Conservation (phyloP, 2,888 invertebrate species). For the Epirrita christyi region DNA sequence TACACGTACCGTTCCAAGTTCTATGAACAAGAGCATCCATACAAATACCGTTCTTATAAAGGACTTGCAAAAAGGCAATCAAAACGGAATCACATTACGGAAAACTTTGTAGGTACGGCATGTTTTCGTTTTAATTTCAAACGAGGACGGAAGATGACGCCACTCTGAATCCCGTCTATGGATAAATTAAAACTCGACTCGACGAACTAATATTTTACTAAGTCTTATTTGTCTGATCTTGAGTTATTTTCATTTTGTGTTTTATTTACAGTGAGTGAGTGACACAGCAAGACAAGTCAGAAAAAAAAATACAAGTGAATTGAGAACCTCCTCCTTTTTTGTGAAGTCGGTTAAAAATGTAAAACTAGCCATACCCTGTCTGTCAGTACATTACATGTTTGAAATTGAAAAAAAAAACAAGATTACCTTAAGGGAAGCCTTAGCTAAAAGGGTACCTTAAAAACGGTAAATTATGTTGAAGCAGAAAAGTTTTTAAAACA, state of each 20-base stretch:
- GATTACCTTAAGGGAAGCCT: too few relatives aligned
- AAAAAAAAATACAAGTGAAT: too few relatives aligned
- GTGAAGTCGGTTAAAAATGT: too few relatives aligned
- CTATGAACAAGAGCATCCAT: slow-evolving; percentile 16
- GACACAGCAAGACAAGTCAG: too few relatives aligned
- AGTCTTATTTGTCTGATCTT: slow-evolving; percentile 3
- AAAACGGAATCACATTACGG: slow-evolving; percentile 45
- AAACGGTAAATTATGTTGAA: too few relatives aligned
- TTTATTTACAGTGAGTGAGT: not conserved
- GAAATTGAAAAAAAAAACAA: too few relatives aligned
- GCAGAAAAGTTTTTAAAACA: too few relatives aligned
- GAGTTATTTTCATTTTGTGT: not conserved
- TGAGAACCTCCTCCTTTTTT: too few relatives aligned
- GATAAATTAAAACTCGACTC: slow-evolving; percentile 52
- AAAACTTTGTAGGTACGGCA: slow-evolving; percentile 38
- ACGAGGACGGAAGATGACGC: slow-evolving; percentile 37
- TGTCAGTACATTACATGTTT: too few relatives aligned
- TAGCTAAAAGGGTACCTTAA: too few relatives aligned
- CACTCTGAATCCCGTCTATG: slow-evolving; percentile 44
- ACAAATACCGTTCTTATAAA: slow-evolving; percentile 25
- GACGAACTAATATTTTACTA: slow-evolving; percentile 8
- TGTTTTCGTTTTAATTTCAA: slow-evolving; percentile 50
- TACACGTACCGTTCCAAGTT: slow-evolving; percentile 3
- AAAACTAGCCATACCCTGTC: too few relatives aligned
- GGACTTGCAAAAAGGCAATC: slow-evolving; percentile 33